Evolutionary conservation across 2,797 vertebrate species (phyloP).

Genomic region (Euphonia xanthogaster): DNA sequence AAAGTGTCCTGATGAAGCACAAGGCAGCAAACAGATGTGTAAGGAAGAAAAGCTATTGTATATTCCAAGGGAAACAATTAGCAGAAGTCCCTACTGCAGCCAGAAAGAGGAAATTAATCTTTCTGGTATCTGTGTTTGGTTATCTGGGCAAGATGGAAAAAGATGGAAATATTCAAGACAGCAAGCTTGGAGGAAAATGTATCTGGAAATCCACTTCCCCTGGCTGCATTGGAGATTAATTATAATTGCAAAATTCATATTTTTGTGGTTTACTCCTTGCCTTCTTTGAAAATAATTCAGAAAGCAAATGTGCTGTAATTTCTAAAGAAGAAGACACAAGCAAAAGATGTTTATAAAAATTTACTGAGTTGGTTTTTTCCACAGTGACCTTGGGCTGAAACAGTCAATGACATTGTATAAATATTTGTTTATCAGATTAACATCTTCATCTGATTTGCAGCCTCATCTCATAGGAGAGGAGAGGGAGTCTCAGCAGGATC

Average conservation of each 20-base stretch:
- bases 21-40: background rate
- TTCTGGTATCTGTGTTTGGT: background rate
- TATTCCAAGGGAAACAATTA: conserved; percentile 2
- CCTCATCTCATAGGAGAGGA: background rate
- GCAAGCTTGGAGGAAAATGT: background rate
- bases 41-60: background rate
- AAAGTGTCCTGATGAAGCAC: background rate
- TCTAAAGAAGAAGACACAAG: background rate
- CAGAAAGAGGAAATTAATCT: conserved; percentile 16
- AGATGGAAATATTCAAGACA: background rate
- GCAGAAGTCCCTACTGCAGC: background rate
- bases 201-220: background rate
- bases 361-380: background rate
- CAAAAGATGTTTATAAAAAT: background rate
- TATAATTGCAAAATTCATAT: background rate
- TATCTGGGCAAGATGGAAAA: background rate
- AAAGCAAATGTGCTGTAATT: background rate
- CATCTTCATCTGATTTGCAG: background rate
- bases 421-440: conserved; percentile 25
- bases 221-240: background rate
- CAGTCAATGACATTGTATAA: background rate
- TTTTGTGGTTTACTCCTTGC: background rate
- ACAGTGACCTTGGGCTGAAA: background rate
- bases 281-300: conserved; percentile 7
- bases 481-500: background rate